These are phyloP conservation scores for Hippoglossus stenolepis DNA, from an alignment of 2,113 vertebrate genomes.

Conservation along the genomic window DNA sequence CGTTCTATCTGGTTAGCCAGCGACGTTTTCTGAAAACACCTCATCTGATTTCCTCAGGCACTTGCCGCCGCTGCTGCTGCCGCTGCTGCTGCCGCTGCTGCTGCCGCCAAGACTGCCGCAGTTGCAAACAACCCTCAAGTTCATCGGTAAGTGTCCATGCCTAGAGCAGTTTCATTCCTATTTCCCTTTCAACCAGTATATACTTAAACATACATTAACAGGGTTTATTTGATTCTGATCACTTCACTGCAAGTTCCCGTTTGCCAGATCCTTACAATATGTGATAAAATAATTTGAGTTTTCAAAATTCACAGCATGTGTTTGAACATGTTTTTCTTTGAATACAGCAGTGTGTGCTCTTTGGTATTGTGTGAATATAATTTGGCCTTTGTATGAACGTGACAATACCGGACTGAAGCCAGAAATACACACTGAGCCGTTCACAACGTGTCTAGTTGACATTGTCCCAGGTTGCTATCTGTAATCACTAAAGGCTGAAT, in stretches of 20 bases:
- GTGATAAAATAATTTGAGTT: slow-evolving; percentile 26
- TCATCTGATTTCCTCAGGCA: slow-evolving; percentile 45
- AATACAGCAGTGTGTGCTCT: slow-evolving; percentile 41
- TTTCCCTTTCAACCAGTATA: background rate
- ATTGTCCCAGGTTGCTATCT: slow-evolving; percentile 74
- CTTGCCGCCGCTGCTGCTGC: slow-evolving; percentile 35
- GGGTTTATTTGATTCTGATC: slow-evolving; percentile 1
- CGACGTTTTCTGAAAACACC: background rate
- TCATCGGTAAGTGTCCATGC: slow-evolving; percentile 73
- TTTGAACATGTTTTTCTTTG: slow-evolving; percentile 32
- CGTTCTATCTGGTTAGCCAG: background rate
- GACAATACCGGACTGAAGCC: slow-evolving; percentile 81
- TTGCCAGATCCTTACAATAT: slow-evolving; percentile 9
- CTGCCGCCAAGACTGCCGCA: slow-evolving; percentile 61
- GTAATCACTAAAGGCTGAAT: slow-evolving; percentile 54
- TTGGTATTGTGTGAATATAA: slow-evolving; percentile 60
- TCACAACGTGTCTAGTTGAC: slow-evolving; percentile 61
- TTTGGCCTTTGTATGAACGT: slow-evolving; percentile 79
- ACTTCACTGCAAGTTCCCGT: slow-evolving; percentile 22
- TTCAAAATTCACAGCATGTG: slow-evolving; percentile 37
- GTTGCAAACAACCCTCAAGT: slow-evolving; percentile 53
- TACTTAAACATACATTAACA: background rate
- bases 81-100: slow-evolving; percentile 53
- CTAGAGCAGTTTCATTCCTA: background rate
- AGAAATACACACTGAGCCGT: slow-evolving; percentile 55